These are phyloP conservation scores for Macroramphosus scolopax DNA, from an alignment of 2,797 vertebrate genomes.

Conservation along the genomic window DNA sequence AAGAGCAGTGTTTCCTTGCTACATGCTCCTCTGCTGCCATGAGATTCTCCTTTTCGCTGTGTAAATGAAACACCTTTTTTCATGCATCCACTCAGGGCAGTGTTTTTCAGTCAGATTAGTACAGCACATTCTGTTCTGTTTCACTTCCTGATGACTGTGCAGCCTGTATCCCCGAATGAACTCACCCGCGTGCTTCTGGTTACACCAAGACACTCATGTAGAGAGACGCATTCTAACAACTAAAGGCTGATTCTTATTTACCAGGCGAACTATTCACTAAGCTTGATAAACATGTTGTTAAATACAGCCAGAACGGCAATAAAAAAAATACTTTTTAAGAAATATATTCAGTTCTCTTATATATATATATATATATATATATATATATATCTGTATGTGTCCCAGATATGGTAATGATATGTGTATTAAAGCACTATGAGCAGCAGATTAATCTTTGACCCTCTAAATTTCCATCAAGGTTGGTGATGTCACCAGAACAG, in stretches of 20 bases:
- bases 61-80: conserved; percentile 67
- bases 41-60: conserved; percentile 60
- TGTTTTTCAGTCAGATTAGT: conserved; percentile 84
- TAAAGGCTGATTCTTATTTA: conserved; percentile 23
- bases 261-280: not conserved
- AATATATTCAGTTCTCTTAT: no score
- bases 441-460: conserved; percentile 4
- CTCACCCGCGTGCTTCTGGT: conserved; percentile 74
- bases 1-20: conserved; percentile 34
- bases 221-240: conserved; percentile 41
- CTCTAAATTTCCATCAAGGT: not conserved
- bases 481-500: conserved; percentile 29
- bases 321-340: no score
- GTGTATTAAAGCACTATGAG: no score
- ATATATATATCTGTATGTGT: no score
- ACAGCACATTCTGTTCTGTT: conserved; percentile 85
- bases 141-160: conserved; percentile 85
- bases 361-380: no score
- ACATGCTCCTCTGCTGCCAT: conserved; percentile 29
- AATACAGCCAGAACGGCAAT: no score
- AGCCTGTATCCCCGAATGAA: conserved; percentile 79
- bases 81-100: conserved; percentile 70
- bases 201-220: conserved; percentile 66
- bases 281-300: no score
- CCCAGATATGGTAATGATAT: not conserved